phyloP scores from a whole-genome alignment of 2,888 invertebrate genomes.

The Trichopoda pennipes region DNA sequence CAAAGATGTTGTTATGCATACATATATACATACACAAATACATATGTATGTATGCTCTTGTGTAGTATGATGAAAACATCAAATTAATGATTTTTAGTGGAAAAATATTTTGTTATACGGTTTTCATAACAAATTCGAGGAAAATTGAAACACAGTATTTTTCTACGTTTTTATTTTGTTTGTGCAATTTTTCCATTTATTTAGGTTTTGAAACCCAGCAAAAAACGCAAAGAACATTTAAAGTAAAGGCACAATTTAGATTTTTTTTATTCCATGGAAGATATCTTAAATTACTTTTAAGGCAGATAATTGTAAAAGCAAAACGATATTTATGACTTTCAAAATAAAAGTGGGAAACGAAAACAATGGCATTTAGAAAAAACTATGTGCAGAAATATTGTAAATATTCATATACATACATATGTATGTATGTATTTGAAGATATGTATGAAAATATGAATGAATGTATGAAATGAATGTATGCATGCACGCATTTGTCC shows the following conservation, averaged over 20 bases:
- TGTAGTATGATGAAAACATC: constrained; percentile 5
- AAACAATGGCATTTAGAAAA: no score
- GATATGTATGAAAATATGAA: no score
- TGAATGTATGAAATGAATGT: no score
- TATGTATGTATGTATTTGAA: constrained; percentile 4
- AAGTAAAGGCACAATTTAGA: not conserved
- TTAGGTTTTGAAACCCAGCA: no score
- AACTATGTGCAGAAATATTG: no score
- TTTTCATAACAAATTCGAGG: constrained; percentile 30
- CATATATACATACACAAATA: no score
- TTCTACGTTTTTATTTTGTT: not conserved
- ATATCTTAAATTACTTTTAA: not conserved
- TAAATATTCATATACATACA: not conserved
- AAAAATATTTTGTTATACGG: constrained; percentile 35
- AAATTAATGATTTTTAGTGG: constrained; percentile 51
- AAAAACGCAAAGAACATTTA: no score
- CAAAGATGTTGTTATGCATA: not conserved
- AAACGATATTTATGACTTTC: no score
- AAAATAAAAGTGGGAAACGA: no score
- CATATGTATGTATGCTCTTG: not conserved
- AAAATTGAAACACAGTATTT: constrained; percentile 9
- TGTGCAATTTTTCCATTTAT: not conserved
- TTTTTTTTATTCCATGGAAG: not conserved
- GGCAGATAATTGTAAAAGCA: not conserved
- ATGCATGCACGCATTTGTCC: no score